A percentile compares a stretch with the other conserved stretches of the same genome.
Evolutionary conservation across 2,797 vertebrate species (phyloP).

Genomic region (Siniperca obscura): DNA sequence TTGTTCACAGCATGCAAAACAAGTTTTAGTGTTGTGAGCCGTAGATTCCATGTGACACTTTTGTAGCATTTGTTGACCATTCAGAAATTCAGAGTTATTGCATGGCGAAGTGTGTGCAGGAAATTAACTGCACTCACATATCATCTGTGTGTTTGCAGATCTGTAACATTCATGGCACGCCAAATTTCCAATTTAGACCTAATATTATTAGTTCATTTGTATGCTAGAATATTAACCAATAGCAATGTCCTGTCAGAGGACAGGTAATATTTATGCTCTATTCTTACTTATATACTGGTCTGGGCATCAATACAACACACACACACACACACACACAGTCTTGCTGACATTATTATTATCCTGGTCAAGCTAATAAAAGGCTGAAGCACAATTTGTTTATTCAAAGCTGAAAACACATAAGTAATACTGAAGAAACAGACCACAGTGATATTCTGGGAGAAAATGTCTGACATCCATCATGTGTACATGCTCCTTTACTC

Average conservation of each 20-base stretch:
- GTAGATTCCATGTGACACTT: not conserved
- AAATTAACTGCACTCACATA: not conserved
- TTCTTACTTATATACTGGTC: not conserved
- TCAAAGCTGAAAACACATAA: conserved; percentile 40
- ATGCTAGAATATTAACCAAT: not conserved
- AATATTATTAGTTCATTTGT: conserved; percentile 1
- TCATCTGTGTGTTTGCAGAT: not conserved
- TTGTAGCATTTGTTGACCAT: not conserved
- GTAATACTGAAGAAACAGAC: conserved; percentile 38
- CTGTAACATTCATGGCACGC: not conserved
- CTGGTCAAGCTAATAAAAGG: conserved; percentile 42
- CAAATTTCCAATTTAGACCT: not conserved
- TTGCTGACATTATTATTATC: conserved; percentile 34
- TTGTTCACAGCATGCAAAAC: not conserved
- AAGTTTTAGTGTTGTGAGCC: not conserved
- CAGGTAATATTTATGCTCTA: conserved; percentile 5
- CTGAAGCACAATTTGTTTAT: conserved; percentile 48
- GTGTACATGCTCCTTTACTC: conserved; percentile 23
- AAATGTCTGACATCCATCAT: conserved; percentile 49
- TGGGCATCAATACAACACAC: conserved; percentile 6
- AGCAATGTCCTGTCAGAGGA: conserved; percentile 2
- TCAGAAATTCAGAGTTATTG: not conserved
- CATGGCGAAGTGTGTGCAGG: not conserved
- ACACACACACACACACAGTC: not conserved
- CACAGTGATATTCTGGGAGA: conserved; percentile 30